Evolutionary conservation across 2,888 invertebrate species (phyloP).

Genomic region (Synergus japonicus): DNA sequence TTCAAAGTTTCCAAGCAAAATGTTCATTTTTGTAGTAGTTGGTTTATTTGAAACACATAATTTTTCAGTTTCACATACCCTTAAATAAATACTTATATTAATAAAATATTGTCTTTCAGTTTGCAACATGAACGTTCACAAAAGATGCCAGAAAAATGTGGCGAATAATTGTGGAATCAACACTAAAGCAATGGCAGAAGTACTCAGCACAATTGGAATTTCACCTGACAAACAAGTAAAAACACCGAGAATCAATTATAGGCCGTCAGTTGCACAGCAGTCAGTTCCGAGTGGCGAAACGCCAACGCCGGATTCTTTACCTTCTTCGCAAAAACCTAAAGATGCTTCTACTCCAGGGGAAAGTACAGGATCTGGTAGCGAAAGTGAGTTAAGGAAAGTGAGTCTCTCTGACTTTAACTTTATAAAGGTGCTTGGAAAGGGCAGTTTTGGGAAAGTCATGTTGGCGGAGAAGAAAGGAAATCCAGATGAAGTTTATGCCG

Average conservation of each 20-base stretch:
- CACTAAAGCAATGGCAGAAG: slow-evolving; percentile 96
- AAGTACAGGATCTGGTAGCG: slow-evolving; percentile 50
- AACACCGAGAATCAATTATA: slow-evolving; percentile 69
- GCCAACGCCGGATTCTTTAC: slow-evolving; percentile 29
- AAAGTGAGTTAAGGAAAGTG: slow-evolving; percentile 79
- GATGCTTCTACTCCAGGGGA: slow-evolving; percentile 45
- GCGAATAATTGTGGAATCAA: slow-evolving; percentile 99
- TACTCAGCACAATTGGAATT: slow-evolving; percentile 94
- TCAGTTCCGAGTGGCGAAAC: slow-evolving; percentile 40
- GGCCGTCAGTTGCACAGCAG: slow-evolving; percentile 46
- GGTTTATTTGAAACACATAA: too few species aligned
- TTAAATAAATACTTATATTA: slow-evolving; percentile 12
- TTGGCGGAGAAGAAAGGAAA: slow-evolving; percentile 95
- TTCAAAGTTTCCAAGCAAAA: too few species aligned
- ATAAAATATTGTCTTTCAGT: slow-evolving; percentile 78
- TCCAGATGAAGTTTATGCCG: slow-evolving; percentile 91
- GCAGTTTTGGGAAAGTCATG: slow-evolving; percentile 99
- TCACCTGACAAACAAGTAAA: slow-evolving; percentile 89
- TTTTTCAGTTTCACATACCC: too few species aligned
- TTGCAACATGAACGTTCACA: slow-evolving; percentile 98
- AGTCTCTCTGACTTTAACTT: slow-evolving; percentile 94
- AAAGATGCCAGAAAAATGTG: slow-evolving; percentile 98
- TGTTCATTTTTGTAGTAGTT: too few species aligned
- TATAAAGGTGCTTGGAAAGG: slow-evolving; percentile 99
- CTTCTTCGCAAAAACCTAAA: slow-evolving; percentile 46